These are phyloP conservation scores for Microchrysa polita DNA, from an alignment of 2,888 invertebrate genomes.

Conservation along the genomic window DNA sequence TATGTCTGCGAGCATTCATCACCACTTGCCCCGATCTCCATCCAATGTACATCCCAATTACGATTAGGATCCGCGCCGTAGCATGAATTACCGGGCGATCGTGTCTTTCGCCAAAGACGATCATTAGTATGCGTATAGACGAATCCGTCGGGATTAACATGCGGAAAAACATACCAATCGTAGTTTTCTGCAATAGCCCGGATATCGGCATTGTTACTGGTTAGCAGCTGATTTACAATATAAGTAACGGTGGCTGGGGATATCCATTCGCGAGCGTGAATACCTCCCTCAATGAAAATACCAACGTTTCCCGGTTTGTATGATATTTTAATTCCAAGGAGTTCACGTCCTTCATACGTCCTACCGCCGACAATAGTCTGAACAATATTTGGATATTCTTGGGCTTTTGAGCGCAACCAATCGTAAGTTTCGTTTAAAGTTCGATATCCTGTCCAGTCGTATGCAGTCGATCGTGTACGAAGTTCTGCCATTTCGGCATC, in stretches of 20 bases:
- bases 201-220: slow-evolving; percentile 66
- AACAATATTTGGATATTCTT: slow-evolving; percentile 64
- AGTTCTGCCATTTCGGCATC: slow-evolving; percentile 9
- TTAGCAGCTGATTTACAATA: slow-evolving; percentile 70
- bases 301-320: slow-evolving; percentile 66
- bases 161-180: slow-evolving; percentile 80
- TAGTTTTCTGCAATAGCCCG: slow-evolving; percentile 67
- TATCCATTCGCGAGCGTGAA: slow-evolving; percentile 82
- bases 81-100: slow-evolving; percentile 64
- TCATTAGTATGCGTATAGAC: slow-evolving; percentile 72
- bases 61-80: slow-evolving; percentile 72
- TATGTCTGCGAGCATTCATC: slow-evolving; percentile 64
- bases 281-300: slow-evolving; percentile 72
- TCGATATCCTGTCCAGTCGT: slow-evolving; percentile 59
- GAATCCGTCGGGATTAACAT: slow-evolving; percentile 81
- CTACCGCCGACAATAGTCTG: slow-evolving; percentile 66
- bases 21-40: slow-evolving; percentile 67
- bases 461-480: slow-evolving; percentile 48
- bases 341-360: slow-evolving; percentile 70
- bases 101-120: slow-evolving; percentile 74
- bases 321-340: slow-evolving; percentile 69
- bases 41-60: slow-evolving; percentile 74
- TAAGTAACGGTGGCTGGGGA: slow-evolving; percentile 73
- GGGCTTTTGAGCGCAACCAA: slow-evolving; percentile 67
- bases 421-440: slow-evolving; percentile 65